Evolutionary conservation across 2,888 invertebrate species (phyloP).

Genomic region (Nephrotoma appendiculata): DNA sequence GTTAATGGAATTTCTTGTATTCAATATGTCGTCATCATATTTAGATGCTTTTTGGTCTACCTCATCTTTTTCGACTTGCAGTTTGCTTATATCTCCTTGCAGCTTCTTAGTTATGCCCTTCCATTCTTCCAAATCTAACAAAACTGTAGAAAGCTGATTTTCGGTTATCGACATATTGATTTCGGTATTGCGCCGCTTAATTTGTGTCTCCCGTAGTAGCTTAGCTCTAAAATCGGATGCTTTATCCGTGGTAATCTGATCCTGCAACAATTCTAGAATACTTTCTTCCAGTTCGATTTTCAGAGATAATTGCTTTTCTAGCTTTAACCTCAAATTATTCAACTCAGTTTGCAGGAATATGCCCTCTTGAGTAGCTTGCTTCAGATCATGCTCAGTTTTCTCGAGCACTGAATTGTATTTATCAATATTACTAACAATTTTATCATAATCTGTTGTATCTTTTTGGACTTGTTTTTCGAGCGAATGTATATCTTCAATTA

Average conservation of each 20-base stretch:
- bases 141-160: slow-evolving; percentile 39
- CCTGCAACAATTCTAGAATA: slow-evolving; percentile 47
- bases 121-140: slow-evolving; percentile 31
- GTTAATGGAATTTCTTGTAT: slow-evolving; percentile 31
- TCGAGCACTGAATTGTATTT: slow-evolving; percentile 42
- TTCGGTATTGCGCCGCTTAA: slow-evolving; percentile 31
- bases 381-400: slow-evolving; percentile 46
- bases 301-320: slow-evolving; percentile 37
- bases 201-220: slow-evolving; percentile 32
- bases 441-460: slow-evolving; percentile 37
- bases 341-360: slow-evolving; percentile 22
- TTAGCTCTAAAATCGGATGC: slow-evolving; percentile 38
- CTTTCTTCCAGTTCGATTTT: slow-evolving; percentile 49
- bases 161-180: slow-evolving; percentile 29
- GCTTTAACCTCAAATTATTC: slow-evolving; percentile 26
- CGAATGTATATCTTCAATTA: slow-evolving; percentile 39
- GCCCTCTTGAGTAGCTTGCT: slow-evolving; percentile 34
- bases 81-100: slow-evolving; percentile 19
- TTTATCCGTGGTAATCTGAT: slow-evolving; percentile 53
- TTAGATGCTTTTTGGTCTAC: slow-evolving; percentile 33
- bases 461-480: slow-evolving; percentile 33
- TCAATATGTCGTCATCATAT: slow-evolving; percentile 33
- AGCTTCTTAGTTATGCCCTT: slow-evolving; percentile 18
- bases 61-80: slow-evolving; percentile 22
- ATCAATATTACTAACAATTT: slow-evolving; percentile 38